Conservation (phyloP, 2,888 invertebrate genomes). For the Oxytorus armatus region DNA sequence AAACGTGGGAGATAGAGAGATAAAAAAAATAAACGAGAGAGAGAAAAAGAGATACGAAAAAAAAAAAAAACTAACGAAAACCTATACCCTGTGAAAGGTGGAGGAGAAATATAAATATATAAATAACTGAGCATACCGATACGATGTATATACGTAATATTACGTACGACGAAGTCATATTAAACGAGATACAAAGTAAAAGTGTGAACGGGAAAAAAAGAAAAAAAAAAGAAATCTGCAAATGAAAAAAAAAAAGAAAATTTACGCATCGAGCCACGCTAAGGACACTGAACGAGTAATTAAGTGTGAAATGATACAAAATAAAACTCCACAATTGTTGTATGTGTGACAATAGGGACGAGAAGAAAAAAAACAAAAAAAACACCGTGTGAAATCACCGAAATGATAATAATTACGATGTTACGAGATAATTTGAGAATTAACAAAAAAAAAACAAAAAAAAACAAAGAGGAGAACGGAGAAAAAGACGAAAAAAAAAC, state of each 20-base stretch:
- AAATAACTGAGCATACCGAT: constrained; percentile 50
- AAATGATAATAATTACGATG: constrained; percentile 79
- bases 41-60: not conserved
- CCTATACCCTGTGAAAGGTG: constrained; percentile 32
- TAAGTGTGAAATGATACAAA: constrained; percentile 43
- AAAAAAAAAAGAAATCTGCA: constrained; percentile 3
- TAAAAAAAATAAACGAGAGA: not conserved
- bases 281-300: constrained; percentile 47
- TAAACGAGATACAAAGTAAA: constrained; percentile 20
- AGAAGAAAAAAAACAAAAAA: constrained; percentile 35
- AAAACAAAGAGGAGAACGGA: constrained; percentile 1
- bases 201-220: constrained; percentile 21
- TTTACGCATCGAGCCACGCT: constrained; percentile 11
- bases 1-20: constrained; percentile 17
- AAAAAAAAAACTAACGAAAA: constrained; percentile 1
- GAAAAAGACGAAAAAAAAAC: constrained; percentile 65
- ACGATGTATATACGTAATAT: constrained; percentile 62
- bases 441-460: constrained; percentile 4
- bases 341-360: constrained; percentile 67
- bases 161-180: constrained; percentile 52
- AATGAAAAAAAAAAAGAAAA: constrained; percentile 29
- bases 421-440: constrained; percentile 67
- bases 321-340: constrained; percentile 67
- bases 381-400: constrained; percentile 72
- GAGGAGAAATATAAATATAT: constrained; percentile 57